Percentiles rank a stretch among this genome's conserved stretches.
Conservation (phyloP, 2,888 invertebrate species). For the Lasioglossum villosulum region DNA sequence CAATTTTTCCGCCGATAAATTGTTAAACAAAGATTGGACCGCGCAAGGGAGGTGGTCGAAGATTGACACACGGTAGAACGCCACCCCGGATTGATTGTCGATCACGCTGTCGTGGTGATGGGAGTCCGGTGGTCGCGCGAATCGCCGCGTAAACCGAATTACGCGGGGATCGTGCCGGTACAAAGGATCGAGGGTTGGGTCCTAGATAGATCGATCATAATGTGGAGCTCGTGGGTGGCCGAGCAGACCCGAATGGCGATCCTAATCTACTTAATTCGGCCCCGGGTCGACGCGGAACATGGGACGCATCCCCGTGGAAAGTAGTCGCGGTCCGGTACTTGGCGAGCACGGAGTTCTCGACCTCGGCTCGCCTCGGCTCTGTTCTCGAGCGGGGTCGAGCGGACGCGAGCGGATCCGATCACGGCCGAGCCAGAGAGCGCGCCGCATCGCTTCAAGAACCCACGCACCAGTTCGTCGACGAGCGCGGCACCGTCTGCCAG, state of each 20-base stretch:
- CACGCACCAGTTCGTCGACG: conserved; percentile 78
- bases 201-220: conserved; percentile 24
- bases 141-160: conserved; percentile 44
- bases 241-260: conserved; percentile 36
- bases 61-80: background rate
- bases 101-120: background rate
- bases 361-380: background rate
- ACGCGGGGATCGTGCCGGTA: background rate
- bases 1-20: background rate
- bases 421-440: conserved; percentile 23
- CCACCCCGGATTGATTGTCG: background rate
- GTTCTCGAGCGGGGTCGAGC: background rate
- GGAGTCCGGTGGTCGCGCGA: conserved; percentile 3
- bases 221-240: conserved; percentile 29
- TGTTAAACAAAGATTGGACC: no score
- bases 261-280: conserved; percentile 49
- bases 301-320: conserved; percentile 48
- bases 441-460: conserved; percentile 52
- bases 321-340: conserved; percentile 16
- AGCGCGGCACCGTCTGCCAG: conserved; percentile 69
- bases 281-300: background rate
- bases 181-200: conserved; percentile 15
- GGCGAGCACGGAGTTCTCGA: conserved; percentile 1
- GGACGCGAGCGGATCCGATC: background rate
- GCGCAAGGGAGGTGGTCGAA: no score